These are phyloP conservation scores for Grus americana DNA, from an alignment of 2,113 vertebrate genomes.

Conservation along the genomic window DNA sequence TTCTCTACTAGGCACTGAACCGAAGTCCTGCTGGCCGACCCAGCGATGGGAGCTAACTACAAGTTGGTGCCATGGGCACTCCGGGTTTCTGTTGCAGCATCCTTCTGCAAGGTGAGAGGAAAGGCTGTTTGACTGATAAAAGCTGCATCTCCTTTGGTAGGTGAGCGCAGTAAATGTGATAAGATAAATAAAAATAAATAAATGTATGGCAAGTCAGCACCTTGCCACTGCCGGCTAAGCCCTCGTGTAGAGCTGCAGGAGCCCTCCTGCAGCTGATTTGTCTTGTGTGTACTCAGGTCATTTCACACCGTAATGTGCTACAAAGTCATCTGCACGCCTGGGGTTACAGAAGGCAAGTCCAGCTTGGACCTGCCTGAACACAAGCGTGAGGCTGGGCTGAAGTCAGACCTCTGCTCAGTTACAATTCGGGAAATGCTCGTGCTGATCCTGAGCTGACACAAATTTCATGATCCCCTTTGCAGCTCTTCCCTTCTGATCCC, in stretches of 20 bases:
- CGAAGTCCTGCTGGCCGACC: background rate
- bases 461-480: background rate
- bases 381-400: background rate
- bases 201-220: background rate
- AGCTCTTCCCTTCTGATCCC: background rate
- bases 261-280: background rate
- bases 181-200: conserved; percentile 22
- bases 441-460: background rate
- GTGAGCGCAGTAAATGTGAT: background rate
- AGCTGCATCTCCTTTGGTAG: background rate
- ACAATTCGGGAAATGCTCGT: background rate
- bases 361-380: background rate
- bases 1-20: background rate
- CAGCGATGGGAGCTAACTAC: rapidly evolving
- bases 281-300: background rate
- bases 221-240: background rate
- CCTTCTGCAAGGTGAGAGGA: background rate
- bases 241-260: background rate
- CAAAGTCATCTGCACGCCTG: background rate
- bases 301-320: background rate
- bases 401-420: background rate
- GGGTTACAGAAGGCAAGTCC: background rate
- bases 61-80: too few relatives aligned
- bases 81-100: background rate
- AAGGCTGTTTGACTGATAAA: background rate